Evolutionary conservation across 2,888 invertebrate species (phyloP).

Genomic region (Mimumesa dahlbomi): DNA sequence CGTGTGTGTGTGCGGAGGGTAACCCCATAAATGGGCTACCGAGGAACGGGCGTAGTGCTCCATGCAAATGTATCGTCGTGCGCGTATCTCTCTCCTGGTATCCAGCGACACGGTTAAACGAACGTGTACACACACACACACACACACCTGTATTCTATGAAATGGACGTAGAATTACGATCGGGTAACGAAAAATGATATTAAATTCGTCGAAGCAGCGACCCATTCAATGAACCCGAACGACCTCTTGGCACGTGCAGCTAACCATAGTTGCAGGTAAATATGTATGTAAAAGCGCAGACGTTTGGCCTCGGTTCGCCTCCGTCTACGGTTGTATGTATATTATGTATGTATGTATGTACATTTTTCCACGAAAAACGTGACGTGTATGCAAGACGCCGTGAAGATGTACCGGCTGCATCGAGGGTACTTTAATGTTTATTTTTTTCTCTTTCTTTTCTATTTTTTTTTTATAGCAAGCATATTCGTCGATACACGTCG

Average conservation of each 20-base stretch:
- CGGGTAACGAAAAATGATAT: conserved; percentile 21
- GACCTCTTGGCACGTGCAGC: conserved; percentile 38
- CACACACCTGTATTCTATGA: conserved; percentile 1
- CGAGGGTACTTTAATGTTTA: conserved; percentile 33
- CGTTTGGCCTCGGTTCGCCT: too few relatives aligned
- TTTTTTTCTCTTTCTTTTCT: too few relatives aligned
- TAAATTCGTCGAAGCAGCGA: conserved; percentile 22
- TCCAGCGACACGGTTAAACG: conserved; percentile 9
- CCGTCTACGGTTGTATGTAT: too few relatives aligned
- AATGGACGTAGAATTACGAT: conserved; percentile 26
- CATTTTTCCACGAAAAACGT: conserved; percentile 35
- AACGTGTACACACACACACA: not conserved
- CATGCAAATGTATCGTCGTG: conserved; percentile 46
- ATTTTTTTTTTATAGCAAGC: conserved; percentile 42
- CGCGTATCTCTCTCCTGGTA: conserved; percentile 36
- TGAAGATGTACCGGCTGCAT: too few relatives aligned
- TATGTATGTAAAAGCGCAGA: conserved; percentile 24
- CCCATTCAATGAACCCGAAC: conserved; percentile 20
- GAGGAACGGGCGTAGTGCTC: not conserved
- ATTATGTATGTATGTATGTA: conserved; percentile 7
- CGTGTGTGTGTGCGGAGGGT: conserved; percentile 10
- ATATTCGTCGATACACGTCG: conserved; percentile 35
- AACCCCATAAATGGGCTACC: not conserved
- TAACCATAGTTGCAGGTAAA: conserved; percentile 37
- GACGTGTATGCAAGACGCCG: conserved; percentile 27